phyloP scores from a whole-genome alignment of 2,888 invertebrate species.

The Cynaeus angustus region DNA sequence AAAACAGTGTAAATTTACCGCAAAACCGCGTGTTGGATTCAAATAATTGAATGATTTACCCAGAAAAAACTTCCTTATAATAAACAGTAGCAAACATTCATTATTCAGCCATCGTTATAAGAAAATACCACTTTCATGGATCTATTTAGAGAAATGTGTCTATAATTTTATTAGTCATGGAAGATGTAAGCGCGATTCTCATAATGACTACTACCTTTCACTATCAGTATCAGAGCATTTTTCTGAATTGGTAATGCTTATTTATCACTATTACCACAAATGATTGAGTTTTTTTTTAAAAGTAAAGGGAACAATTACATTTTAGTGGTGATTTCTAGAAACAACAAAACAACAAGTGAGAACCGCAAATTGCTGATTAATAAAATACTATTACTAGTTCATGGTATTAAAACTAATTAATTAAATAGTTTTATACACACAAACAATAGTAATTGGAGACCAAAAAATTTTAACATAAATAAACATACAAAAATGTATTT shows the following conservation, averaged over 20 bases:
- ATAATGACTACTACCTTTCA: slow-evolving; percentile 25
- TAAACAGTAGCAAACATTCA: slow-evolving; percentile 2
- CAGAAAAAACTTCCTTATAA: slow-evolving; percentile 29
- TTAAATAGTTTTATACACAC: too few species aligned
- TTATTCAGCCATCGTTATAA: slow-evolving; percentile 2
- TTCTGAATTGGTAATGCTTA: background rate
- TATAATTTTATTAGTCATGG: slow-evolving; percentile 28
- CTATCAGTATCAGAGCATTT: slow-evolving; percentile 13
- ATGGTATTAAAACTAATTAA: too few species aligned
- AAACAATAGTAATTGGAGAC: too few species aligned
- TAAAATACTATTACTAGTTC: too few species aligned
- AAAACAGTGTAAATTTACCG: slow-evolving; percentile 28
- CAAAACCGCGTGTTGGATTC: slow-evolving; percentile 40
- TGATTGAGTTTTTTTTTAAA: background rate
- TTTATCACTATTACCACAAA: too few species aligned
- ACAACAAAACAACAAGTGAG: too few species aligned
- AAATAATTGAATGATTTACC: slow-evolving; percentile 37
- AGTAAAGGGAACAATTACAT: background rate
- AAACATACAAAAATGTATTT: too few species aligned
- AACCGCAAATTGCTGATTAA: too few species aligned
- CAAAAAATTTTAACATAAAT: too few species aligned
- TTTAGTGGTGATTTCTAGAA: too few species aligned
- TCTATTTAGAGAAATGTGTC: slow-evolving; percentile 22
- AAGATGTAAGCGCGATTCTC: slow-evolving; percentile 18
- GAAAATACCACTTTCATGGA: slow-evolving; percentile 31